Conservation (phyloP, 2,113 vertebrate genomes). For the Lontra canadensis region DNA sequence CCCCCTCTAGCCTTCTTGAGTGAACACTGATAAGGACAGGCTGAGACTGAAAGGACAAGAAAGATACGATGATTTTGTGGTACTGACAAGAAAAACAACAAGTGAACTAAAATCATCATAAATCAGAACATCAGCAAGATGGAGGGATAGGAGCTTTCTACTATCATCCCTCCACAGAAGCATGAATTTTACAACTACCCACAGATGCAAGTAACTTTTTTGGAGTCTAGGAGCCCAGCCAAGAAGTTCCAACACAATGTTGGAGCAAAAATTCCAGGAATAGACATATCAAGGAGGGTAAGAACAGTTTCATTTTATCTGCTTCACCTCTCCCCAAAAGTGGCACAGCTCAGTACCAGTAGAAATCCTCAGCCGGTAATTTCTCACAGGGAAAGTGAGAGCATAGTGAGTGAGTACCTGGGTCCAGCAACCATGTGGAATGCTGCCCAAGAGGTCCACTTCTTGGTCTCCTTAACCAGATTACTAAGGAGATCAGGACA, state of each 20-base stretch:
- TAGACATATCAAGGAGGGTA: not conserved
- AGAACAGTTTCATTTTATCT: not conserved
- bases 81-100: not conserved
- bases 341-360: not conserved
- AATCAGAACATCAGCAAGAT: not conserved
- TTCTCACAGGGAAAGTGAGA: not conserved
- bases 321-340: not conserved
- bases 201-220: not conserved
- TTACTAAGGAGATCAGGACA: not conserved
- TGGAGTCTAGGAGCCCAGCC: not conserved
- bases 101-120: not conserved
- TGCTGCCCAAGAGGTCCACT: not conserved
- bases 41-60: not conserved
- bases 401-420: not conserved
- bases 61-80: not conserved
- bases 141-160: not conserved
- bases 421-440: not conserved
- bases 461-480: not conserved
- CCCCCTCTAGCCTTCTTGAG: not conserved
- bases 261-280: not conserved
- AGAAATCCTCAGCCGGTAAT: not conserved
- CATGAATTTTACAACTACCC: not conserved
- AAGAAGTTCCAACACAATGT: not conserved
- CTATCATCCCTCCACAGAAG: not conserved
- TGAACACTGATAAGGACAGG: not conserved